phyloP scores from a whole-genome alignment of 2,797 vertebrate species.

The Pangasius sanitwongsei region DNA sequence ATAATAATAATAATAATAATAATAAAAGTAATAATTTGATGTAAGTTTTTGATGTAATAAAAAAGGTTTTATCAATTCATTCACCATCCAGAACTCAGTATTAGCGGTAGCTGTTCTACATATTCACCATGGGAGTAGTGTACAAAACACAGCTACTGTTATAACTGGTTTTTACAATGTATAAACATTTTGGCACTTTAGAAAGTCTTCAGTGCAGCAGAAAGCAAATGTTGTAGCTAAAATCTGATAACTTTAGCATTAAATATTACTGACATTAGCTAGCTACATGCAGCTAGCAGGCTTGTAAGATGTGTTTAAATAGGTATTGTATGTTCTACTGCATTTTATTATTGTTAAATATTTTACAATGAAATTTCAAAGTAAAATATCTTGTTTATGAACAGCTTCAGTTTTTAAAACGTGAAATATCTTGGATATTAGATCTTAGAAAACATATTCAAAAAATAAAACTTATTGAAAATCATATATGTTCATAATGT shows the following conservation, averaged over 20 bases:
- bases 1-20: no score
- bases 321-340: neutral
- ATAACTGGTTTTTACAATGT: neutral
- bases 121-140: neutral
- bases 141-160: neutral
- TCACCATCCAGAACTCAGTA: neutral
- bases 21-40: no score
- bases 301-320: neutral
- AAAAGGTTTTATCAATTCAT: neutral
- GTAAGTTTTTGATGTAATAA: no score
- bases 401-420: neutral
- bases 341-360: neutral
- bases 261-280: neutral
- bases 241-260: neutral
- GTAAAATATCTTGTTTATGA: no score
- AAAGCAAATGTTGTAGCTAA: neutral
- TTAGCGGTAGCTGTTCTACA: neutral
- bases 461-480: neutral
- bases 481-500: neutral
- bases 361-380: neutral
- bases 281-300: no score
- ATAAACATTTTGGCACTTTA: neutral
- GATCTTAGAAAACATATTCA: neutral
- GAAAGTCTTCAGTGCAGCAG: neutral
- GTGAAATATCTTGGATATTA: neutral